Percentiles rank a stretch among this genome's conserved stretches.
These are phyloP conservation scores for Ptychodera flava DNA, from an alignment of 35 echinoderm and acorn worm species.

Conservation along the genomic window DNA sequence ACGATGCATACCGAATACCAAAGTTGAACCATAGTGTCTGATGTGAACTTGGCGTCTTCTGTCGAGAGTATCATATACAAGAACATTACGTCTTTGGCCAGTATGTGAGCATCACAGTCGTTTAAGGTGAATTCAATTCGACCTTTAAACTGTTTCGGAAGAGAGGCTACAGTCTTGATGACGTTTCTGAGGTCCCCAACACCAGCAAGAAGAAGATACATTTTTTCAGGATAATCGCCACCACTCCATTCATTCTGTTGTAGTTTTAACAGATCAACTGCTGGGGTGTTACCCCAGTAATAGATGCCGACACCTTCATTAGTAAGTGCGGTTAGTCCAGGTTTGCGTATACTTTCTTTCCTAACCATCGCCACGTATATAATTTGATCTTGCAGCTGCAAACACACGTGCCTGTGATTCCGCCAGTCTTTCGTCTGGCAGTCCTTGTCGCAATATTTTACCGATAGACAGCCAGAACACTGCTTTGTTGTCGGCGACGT, in stretches of 20 bases:
- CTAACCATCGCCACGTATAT: not conserved
- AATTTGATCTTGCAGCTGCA: not conserved
- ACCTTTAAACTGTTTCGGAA: slow-evolving; percentile 37
- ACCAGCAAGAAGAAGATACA: slow-evolving; percentile 25
- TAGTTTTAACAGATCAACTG: slow-evolving; percentile 54
- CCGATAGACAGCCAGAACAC: not conserved
- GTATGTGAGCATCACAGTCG: slow-evolving; percentile 37
- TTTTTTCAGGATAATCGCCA: not conserved
- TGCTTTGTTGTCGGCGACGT: not conserved
- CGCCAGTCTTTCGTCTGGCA: not conserved
- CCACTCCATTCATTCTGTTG: slow-evolving; percentile 25
- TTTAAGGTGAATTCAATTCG: slow-evolving; percentile 38
- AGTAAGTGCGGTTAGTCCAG: not conserved
- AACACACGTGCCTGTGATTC: not conserved
- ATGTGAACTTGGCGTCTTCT: not conserved
- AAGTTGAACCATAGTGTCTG: not conserved
- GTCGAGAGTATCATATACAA: slow-evolving; percentile 39
- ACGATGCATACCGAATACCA: not conserved
- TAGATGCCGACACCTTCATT: not conserved
- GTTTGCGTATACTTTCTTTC: not conserved
- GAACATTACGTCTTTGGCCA: slow-evolving; percentile 58
- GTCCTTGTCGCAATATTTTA: not conserved
- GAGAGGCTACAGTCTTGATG: slow-evolving; percentile 41
- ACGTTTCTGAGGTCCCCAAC: slow-evolving; percentile 44
- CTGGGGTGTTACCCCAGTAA: slow-evolving; percentile 57